These are phyloP conservation scores for Xestia ashworthii DNA, from an alignment of 2,888 invertebrate genomes.

Conservation along the genomic window DNA sequence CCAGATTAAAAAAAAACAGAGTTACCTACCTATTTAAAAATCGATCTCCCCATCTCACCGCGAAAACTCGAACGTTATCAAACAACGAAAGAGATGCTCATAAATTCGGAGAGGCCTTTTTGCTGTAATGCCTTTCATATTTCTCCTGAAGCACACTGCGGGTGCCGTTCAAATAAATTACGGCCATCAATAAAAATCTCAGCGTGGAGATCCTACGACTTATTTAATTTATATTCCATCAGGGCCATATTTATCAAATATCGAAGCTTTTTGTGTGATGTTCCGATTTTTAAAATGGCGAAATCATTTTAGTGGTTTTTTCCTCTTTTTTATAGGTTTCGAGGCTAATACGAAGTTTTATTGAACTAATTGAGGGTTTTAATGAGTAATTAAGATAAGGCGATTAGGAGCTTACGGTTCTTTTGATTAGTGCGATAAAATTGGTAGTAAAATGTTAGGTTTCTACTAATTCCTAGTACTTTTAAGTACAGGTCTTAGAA, in stretches of 20 bases:
- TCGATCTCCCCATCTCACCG: constrained; percentile 63
- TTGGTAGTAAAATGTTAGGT: not conserved
- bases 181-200: constrained; percentile 90
- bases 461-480: constrained; percentile 2
- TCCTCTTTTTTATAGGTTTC: constrained; percentile 11
- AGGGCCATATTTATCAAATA: constrained; percentile 87
- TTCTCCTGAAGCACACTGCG: constrained; percentile 88
- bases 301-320: constrained; percentile 66
- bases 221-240: constrained; percentile 90
- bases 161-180: constrained; percentile 90
- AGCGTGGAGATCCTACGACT: constrained; percentile 87
- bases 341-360: constrained; percentile 21
- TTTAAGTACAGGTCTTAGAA: not conserved
- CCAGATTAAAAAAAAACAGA: not conserved
- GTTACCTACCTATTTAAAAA: constrained; percentile 33
- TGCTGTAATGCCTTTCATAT: constrained; percentile 90
- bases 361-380: constrained; percentile 26
- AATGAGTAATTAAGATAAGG: constrained; percentile 27
- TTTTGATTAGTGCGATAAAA: constrained; percentile 27
- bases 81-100: constrained; percentile 88
- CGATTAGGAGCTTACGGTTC: constrained; percentile 16
- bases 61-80: constrained; percentile 79
- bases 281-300: constrained; percentile 66
- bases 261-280: constrained; percentile 77
- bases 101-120: constrained; percentile 89